Base-by-base conservation (phyloP, 2,888 invertebrate genomes). In the Eristalinus aeneus region DNA sequence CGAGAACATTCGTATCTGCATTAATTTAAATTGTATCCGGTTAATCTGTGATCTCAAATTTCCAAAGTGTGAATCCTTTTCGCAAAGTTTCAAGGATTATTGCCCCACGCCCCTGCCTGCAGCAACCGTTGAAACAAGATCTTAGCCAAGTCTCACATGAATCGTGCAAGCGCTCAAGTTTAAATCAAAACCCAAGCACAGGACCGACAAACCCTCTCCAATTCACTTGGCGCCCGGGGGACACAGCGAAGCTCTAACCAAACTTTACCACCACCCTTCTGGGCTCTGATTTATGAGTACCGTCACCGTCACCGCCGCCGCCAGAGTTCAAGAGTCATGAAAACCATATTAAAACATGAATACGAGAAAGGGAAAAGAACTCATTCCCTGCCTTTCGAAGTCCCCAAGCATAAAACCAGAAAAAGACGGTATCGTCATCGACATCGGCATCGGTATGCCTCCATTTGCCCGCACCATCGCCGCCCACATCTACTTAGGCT, bases 331-430 rank as follows among this genome's bases (percentile, higher is more conserved):
- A 61, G 20, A 76, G 80, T 61, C 76, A 75, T 73, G 22, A 65
- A 56, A 83, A 74, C 58, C 54, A 68, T 65, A 76, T 73, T 53
- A 63, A 82, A 56, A 72, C 54, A 36, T 31, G 68, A 58, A 76
- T 74, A 27, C 27, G 27, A 27, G 53, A 64, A 74, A 74, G 79
- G 39, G 34, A 27, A 73, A 63, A 73, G 34, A 68, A 1, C 20
- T 31, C 53, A 34, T 32, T 34, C 16, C 61, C 56, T 69, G 63
- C 5, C 27, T 68, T 74, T n/a, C 23, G 11, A 79, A 79, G 67
- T 85, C 85, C 75, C 80, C 58, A 53, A 76, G 58, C 72, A 65
- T 71, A 67, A 73, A 78, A 68, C 56, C 31, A 56, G 78, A 72
- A 68, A 67, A 58, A 56, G 64, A 56, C 56, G 56, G 23, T 23